Evolutionary conservation across 1,140 invertebrate species (phyloP).

Genomic region (Conus ventricosus): DNA sequence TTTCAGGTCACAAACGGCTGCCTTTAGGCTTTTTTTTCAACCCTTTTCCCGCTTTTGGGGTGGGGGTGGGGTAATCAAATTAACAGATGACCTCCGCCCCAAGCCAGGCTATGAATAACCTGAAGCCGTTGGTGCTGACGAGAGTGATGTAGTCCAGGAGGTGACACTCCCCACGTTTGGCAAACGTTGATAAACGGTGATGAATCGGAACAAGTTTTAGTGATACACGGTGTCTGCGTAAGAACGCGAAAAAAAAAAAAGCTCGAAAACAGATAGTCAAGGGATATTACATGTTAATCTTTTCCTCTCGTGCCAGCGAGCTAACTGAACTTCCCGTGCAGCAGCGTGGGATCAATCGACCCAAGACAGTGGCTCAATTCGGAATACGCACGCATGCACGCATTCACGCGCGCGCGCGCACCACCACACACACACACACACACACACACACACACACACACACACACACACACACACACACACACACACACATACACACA

Average conservation of each 20-base stretch:
- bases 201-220: neutral
- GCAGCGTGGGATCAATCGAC: too few species aligned
- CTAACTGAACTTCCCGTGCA: too few species aligned
- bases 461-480: neutral
- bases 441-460: neutral
- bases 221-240: too few species aligned
- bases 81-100: neutral
- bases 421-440: neutral
- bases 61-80: too few species aligned
- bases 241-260: neutral
- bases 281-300: neutral
- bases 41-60: too few species aligned
- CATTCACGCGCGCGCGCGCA: too few species aligned
- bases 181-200: neutral
- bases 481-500: neutral
- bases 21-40: too few species aligned
- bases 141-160: neutral
- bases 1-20: too few species aligned
- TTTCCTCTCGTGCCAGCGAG: too few species aligned
- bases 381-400: neutral
- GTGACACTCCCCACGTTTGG: neutral
- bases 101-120: neutral
- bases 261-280: neutral
- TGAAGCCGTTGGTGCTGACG: neutral
- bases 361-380: too few species aligned